phyloP scores from a whole-genome alignment of 2,888 invertebrate genomes.

The Pristionchus arcanus region DNA sequence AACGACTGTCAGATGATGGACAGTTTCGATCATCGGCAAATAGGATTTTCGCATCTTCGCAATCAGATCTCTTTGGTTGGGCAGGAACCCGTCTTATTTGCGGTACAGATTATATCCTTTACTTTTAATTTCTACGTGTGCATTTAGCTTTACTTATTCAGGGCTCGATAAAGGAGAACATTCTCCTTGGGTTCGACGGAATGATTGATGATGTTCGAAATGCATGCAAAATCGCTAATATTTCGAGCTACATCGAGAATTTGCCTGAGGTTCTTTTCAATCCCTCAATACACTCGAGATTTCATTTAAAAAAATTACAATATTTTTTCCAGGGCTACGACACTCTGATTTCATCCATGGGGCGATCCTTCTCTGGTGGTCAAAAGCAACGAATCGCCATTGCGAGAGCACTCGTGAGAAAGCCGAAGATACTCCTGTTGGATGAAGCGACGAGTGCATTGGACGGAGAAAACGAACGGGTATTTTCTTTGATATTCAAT shows the following conservation, averaged over 20 bases:
- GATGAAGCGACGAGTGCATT: slow-evolving; percentile 62
- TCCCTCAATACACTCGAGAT: background rate
- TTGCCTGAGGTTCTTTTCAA: slow-evolving; percentile 51
- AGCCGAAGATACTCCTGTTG: slow-evolving; percentile 76
- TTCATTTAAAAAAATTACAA: too few species aligned
- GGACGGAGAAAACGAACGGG: slow-evolving; percentile 49
- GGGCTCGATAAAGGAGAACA: slow-evolving; percentile 18
- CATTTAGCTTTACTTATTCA: background rate
- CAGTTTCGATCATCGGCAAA: background rate
- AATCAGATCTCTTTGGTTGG: slow-evolving; percentile 68
- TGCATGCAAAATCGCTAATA: slow-evolving; percentile 57
- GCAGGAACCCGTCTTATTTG: slow-evolving; percentile 70
- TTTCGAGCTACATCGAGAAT: slow-evolving; percentile 57
- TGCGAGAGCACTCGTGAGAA: slow-evolving; percentile 61
- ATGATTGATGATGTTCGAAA: slow-evolving; percentile 54
- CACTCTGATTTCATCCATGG: slow-evolving; percentile 57
- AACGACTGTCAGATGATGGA: background rate
- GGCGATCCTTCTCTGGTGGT: slow-evolving; percentile 56
- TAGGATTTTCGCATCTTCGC: slow-evolving; percentile 60
- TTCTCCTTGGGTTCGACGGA: background rate
- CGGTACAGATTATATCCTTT: background rate
- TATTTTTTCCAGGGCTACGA: slow-evolving; percentile 57
- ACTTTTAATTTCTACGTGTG: background rate
- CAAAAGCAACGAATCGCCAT: slow-evolving; percentile 61
- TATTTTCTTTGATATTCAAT: background rate